Conservation (phyloP, 2,797 vertebrate genomes). For the Galaxias olidus region DNA sequence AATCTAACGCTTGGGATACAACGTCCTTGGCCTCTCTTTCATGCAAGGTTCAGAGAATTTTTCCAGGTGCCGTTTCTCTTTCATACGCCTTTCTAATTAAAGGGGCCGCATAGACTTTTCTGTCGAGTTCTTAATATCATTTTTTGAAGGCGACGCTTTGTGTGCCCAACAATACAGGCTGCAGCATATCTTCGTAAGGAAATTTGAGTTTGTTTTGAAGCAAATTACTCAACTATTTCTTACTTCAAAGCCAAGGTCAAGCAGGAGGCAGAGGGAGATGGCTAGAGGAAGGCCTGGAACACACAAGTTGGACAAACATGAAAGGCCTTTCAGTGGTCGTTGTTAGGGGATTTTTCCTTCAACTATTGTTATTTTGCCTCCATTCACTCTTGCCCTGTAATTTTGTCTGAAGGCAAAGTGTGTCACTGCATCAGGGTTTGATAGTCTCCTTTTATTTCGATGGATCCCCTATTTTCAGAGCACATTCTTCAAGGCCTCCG, state of each 20-base stretch:
- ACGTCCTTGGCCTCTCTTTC: slow-evolving; percentile 94
- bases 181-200: background rate
- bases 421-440: slow-evolving; percentile 31
- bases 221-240: slow-evolving; percentile 6
- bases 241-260: slow-evolving; percentile 31
- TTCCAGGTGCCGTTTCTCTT: slow-evolving; percentile 52
- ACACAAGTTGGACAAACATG: slow-evolving; percentile 27
- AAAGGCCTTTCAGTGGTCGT: slow-evolving; percentile 17
- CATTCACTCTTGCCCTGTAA: slow-evolving; percentile 13
- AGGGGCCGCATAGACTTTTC: slow-evolving; percentile 26
- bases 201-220: slow-evolving; percentile 5
- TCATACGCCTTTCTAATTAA: slow-evolving; percentile 48
- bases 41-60: slow-evolving; percentile 73
- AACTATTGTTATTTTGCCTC: slow-evolving; percentile 23
- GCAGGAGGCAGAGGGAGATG: slow-evolving; percentile 15
- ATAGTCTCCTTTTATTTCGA: slow-evolving; percentile 38
- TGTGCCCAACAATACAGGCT: slow-evolving; percentile 15
- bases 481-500: slow-evolving; percentile 34
- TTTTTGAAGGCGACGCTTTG: slow-evolving; percentile 15
- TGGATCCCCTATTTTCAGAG: slow-evolving; percentile 32
- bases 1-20: slow-evolving; percentile 91
- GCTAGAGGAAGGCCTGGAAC: slow-evolving; percentile 15
- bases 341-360: slow-evolving; percentile 10
- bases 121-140: too few species aligned
- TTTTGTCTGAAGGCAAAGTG: slow-evolving; percentile 30